A percentile compares a stretch with the other conserved stretches of the same genome.
These are phyloP conservation scores for Saccostrea glomerata DNA, from an alignment of 1,140 invertebrate species.

Conservation along the genomic window DNA sequence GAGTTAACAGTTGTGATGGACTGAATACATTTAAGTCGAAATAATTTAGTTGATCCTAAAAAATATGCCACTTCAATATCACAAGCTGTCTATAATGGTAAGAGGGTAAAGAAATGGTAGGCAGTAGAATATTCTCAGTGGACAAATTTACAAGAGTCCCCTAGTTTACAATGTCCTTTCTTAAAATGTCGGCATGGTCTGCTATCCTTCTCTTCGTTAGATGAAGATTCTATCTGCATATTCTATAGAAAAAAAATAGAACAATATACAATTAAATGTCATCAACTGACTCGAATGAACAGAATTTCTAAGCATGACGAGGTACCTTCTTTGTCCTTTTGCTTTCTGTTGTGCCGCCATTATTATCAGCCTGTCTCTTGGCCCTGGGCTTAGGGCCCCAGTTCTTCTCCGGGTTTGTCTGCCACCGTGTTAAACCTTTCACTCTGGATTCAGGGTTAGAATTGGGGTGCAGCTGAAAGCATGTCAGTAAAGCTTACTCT, in stretches of 20 bases:
- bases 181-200: neutral
- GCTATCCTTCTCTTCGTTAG: neutral
- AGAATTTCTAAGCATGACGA: too few species aligned
- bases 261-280: too few species aligned
- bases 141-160: neutral
- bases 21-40: too few species aligned
- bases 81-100: too few species aligned
- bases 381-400: conserved; percentile 93
- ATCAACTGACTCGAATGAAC: too few species aligned
- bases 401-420: conserved; percentile 89
- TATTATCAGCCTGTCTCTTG: conserved; percentile 59
- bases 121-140: neutral
- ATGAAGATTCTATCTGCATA: too few species aligned
- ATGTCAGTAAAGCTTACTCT: neutral
- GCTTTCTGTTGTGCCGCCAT: conserved; percentile 56
- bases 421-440: conserved; percentile 88
- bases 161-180: neutral
- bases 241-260: neutral
- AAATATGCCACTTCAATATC: too few species aligned
- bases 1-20: too few species aligned
- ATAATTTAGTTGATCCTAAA: too few species aligned
- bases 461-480: conserved; percentile 81
- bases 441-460: conserved; percentile 91
- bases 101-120: neutral
- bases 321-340: conserved; percentile 45